A percentile compares a stretch with the other conserved stretches of the same genome.
phyloP scores from a whole-genome alignment of 2,888 invertebrate species.

The Elmis aenea region DNA sequence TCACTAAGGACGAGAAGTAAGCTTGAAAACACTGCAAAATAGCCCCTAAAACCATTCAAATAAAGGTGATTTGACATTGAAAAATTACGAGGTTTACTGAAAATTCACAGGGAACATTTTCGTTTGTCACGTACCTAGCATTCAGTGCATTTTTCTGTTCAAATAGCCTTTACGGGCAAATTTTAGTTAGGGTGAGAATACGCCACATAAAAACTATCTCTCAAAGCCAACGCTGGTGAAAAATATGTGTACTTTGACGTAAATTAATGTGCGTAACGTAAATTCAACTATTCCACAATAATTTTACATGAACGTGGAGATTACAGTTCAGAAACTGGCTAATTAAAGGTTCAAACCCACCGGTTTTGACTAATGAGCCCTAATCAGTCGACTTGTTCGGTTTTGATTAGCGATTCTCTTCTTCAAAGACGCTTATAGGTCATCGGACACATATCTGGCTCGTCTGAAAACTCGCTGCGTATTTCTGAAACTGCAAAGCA shows the following conservation, averaged over 20 bases:
- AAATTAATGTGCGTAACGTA: constrained; percentile 49
- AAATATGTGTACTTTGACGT: constrained; percentile 50
- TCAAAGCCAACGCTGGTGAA: constrained; percentile 46
- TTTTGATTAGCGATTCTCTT: constrained; percentile 37
- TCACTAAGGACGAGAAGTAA: constrained; percentile 40
- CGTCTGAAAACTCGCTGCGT: too few species aligned
- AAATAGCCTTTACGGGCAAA: constrained; percentile 41
- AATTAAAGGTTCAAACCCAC: constrained; percentile 33
- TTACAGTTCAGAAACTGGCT: constrained; percentile 34
- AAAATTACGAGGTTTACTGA: constrained; percentile 45
- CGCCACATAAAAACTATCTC: constrained; percentile 49
- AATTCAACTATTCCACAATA: constrained; percentile 48
- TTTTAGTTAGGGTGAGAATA: constrained; percentile 34
- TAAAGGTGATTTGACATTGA: constrained; percentile 43
- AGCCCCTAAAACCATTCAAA: constrained; percentile 41
- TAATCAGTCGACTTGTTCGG: constrained; percentile 40
- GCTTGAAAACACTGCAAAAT: constrained; percentile 34
- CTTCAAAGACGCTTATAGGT: constrained; percentile 12
- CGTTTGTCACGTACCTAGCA: constrained; percentile 33
- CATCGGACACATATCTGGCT: too few species aligned
- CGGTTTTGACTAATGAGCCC: constrained; percentile 30
- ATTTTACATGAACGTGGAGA: constrained; percentile 43
- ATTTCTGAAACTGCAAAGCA: too few species aligned
- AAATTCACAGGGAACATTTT: constrained; percentile 43
- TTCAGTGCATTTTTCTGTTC: constrained; percentile 44